Evolutionary conservation across 2,797 vertebrate species (phyloP).

Genomic region (Iguana delicatissima): DNA sequence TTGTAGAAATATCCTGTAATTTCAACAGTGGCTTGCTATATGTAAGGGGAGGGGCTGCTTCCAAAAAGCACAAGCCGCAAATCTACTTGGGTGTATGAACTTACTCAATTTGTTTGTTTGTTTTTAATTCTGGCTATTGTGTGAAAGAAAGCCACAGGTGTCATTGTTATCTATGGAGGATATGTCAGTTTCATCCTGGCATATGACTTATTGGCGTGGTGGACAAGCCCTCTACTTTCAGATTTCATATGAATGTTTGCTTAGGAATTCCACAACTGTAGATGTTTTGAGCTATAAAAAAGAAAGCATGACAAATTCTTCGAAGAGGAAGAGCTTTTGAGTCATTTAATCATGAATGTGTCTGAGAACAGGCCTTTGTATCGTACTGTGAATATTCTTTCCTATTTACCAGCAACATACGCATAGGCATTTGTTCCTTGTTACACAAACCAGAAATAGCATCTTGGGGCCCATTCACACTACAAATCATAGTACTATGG

Average conservation of each 20-base stretch:
- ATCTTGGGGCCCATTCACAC: no score
- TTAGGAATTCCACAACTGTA: no score
- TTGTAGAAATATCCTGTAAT: background rate
- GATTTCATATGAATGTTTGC: background rate
- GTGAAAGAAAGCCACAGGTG: background rate
- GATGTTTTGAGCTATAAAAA: background rate
- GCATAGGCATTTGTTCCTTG: background rate
- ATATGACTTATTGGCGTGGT: background rate
- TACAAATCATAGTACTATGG: no score
- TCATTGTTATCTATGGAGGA: background rate
- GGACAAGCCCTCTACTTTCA: background rate
- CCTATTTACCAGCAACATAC: background rate
- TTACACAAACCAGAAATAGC: background rate
- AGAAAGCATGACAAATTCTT: background rate
- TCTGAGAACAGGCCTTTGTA: background rate
- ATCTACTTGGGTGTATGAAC: background rate
- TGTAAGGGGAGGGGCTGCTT: background rate
- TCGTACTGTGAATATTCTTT: background rate
- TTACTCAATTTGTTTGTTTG: background rate
- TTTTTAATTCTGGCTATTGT: background rate
- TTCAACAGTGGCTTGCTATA: background rate
- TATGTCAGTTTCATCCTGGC: background rate
- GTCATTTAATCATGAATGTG: background rate
- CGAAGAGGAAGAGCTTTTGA: background rate
- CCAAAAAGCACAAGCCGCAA: background rate